phyloP scores from a whole-genome alignment of 2,113 vertebrate species.

The Salvelinus fontinalis region DNA sequence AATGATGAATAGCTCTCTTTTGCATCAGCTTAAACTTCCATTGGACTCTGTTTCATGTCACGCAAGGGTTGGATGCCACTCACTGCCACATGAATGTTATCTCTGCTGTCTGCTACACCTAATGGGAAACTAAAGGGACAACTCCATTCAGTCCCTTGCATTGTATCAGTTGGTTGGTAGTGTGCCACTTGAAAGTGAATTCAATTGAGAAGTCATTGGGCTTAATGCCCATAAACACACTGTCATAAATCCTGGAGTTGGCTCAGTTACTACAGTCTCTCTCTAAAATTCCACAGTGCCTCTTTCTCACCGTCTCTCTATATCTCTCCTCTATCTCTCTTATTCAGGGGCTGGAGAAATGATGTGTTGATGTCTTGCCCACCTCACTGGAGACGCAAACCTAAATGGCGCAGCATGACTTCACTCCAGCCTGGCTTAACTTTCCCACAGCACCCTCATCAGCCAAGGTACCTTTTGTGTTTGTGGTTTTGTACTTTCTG shows the following conservation, averaged over 20 bases:
- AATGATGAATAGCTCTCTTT: background rate
- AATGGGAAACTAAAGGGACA: background rate
- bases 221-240: background rate
- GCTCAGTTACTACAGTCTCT: conserved; percentile 1
- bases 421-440: conserved; percentile 87
- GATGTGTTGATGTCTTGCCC: conserved; percentile 80
- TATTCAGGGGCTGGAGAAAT: conserved; percentile 72
- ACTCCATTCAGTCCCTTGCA: background rate
- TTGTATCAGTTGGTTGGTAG: background rate
- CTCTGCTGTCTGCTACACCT: background rate
- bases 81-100: background rate
- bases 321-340: conserved; percentile 11
- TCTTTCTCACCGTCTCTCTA: background rate
- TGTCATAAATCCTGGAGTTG: background rate
- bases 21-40: conserved; percentile 3
- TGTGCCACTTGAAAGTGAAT: too few relatives aligned
- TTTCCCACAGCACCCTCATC: conserved; percentile 80
- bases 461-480: conserved; percentile 69
- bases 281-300: background rate
- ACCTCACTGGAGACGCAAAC: conserved; percentile 71
- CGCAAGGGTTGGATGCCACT: background rate
- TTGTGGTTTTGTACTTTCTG: background rate
- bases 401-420: conserved; percentile 89
- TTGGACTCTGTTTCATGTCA: background rate
- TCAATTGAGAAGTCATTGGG: too few relatives aligned